Evolutionary conservation across 2,113 vertebrate species (phyloP).

Genomic region (Dipodomys merriami): DNA sequence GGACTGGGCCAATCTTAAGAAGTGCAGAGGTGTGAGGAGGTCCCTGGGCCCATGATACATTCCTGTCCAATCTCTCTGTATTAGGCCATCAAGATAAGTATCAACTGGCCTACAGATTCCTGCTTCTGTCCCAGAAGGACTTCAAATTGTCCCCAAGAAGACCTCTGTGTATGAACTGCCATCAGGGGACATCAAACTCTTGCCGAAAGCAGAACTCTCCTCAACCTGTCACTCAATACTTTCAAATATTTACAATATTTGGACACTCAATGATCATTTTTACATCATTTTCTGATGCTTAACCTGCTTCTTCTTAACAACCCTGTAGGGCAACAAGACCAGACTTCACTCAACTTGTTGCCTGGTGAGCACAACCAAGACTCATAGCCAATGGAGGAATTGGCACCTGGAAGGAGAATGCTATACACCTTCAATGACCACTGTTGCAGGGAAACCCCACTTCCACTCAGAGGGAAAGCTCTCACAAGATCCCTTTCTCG

Average conservation of each 20-base stretch:
- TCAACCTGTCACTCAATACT: no score
- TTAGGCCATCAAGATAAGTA: neutral
- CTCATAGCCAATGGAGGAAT: neutral
- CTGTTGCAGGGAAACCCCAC: no score
- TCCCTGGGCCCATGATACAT: no score
- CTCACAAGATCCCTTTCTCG: neutral
- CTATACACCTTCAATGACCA: no score
- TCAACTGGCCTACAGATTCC: neutral
- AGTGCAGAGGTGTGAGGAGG: no score
- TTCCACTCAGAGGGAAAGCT: no score
- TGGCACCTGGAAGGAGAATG: neutral
- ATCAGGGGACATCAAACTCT: neutral
- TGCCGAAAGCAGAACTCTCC: neutral
- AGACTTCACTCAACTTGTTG: neutral
- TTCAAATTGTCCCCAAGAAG: conserved; percentile 29
- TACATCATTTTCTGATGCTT: neutral
- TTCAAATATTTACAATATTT: neutral
- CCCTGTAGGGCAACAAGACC: neutral
- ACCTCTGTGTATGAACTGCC: neutral
- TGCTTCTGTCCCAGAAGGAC: neutral
- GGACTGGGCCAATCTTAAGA: no score
- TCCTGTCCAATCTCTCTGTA: neutral
- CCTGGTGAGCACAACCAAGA: neutral
- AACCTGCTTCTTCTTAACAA: conserved; percentile 16
- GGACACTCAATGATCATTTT: neutral